Conservation (phyloP, 2,797 vertebrate species). For the Astyanax mexicanus region DNA sequence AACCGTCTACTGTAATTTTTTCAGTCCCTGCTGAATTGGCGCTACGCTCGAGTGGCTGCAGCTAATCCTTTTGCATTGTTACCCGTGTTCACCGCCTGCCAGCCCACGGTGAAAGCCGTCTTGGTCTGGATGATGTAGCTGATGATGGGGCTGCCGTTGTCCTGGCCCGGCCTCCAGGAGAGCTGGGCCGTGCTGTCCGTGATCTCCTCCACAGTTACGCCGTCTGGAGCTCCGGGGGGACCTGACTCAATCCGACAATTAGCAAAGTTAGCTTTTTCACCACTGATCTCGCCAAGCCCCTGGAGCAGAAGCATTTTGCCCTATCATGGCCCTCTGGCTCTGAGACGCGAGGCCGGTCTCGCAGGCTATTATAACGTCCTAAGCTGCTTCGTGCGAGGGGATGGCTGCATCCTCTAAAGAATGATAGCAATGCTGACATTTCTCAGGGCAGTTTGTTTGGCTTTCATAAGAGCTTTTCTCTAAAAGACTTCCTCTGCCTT, state of each 20-base stretch:
- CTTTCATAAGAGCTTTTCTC: conserved; percentile 29
- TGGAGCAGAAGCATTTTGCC: conserved; percentile 3
- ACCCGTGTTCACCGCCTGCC: conserved; percentile 86
- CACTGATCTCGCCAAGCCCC: conserved; percentile 26
- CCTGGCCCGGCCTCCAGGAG: conserved; percentile 81
- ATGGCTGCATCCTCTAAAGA: conserved; percentile 8
- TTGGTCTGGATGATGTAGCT: conserved; percentile 82
- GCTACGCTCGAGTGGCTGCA: conserved; percentile 30
- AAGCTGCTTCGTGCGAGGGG: conserved; percentile 1
- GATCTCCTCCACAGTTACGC: conserved; percentile 83
- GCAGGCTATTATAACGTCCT: conserved; percentile 18
- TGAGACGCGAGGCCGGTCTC: conserved; percentile 3
- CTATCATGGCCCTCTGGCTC: not conserved
- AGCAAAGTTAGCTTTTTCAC: conserved; percentile 63
- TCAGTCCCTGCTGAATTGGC: conserved; percentile 22
- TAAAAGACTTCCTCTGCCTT: not conserved
- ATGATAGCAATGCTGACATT: conserved; percentile 12
- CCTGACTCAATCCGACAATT: conserved; percentile 77
- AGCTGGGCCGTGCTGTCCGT: conserved; percentile 86
- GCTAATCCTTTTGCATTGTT: conserved; percentile 50
- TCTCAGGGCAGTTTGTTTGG: conserved; percentile 1
- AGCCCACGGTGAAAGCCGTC: conserved; percentile 84
- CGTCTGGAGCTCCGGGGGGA: conserved; percentile 81
- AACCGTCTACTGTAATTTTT: conserved; percentile 35
- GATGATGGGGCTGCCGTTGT: conserved; percentile 84